Conservation (phyloP, 1,140 invertebrate species). For the Trissolcus basalis region DNA sequence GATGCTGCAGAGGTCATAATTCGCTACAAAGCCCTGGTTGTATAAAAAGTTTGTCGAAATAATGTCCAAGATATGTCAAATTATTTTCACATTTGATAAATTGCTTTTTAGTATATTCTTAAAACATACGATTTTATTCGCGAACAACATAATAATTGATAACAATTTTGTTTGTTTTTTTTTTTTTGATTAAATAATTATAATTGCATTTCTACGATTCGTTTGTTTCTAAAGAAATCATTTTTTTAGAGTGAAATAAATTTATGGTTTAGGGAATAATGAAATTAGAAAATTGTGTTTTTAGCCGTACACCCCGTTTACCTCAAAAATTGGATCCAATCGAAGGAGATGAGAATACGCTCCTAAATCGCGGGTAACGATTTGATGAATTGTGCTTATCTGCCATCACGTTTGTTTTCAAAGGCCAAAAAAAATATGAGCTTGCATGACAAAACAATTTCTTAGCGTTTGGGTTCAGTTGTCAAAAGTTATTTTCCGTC, state of each 20-base stretch:
- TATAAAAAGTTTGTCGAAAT: not conserved
- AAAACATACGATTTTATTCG: too few relatives aligned
- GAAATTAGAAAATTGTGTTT: slow-evolving; percentile 64
- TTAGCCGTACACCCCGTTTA: slow-evolving; percentile 67
- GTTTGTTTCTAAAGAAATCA: too few relatives aligned
- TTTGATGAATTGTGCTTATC: slow-evolving; percentile 37
- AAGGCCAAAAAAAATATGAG: slow-evolving; percentile 6
- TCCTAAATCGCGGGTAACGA: slow-evolving; percentile 66
- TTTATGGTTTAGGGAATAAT: slow-evolving; percentile 15
- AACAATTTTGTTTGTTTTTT: too few relatives aligned
- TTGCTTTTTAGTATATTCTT: too few relatives aligned
- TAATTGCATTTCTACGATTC: too few relatives aligned
- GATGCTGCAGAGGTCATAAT: not conserved
- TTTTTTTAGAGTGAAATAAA: too few relatives aligned
- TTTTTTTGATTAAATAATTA: too few relatives aligned
- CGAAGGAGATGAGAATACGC: slow-evolving; percentile 64
- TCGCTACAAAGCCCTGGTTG: not conserved
- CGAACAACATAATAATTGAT: too few relatives aligned
- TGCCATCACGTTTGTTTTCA: slow-evolving; percentile 42
- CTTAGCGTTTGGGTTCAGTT: slow-evolving; percentile 17
- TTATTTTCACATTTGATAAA: too few relatives aligned
- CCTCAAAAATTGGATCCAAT: slow-evolving; percentile 73
- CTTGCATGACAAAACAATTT: slow-evolving; percentile 37
- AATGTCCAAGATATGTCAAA: too few relatives aligned
- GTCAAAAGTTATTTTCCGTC: slow-evolving; percentile 4